phyloP scores from a whole-genome alignment of 2,113 vertebrate genomes.

The Panurus biarmicus region DNA sequence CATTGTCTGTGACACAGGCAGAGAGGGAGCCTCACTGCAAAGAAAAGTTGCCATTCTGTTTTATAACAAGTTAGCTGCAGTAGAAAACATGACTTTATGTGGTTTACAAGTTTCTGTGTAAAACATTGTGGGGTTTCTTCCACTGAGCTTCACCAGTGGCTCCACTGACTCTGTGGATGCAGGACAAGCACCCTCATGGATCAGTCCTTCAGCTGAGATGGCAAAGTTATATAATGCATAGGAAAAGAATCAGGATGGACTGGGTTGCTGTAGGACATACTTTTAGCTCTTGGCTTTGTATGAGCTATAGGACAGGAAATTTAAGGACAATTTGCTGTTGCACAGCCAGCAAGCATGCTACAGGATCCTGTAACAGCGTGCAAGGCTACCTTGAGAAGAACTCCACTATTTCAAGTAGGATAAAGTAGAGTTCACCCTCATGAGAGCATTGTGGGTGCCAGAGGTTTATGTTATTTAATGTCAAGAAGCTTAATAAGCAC shows the following conservation, averaged over 20 bases:
- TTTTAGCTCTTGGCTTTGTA: neutral
- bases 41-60: neutral
- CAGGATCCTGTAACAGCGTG: fast-evolving
- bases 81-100: neutral
- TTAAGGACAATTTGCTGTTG: neutral
- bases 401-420: neutral
- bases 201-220: neutral
- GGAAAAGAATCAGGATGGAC: neutral
- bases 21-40: neutral
- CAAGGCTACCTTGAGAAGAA: neutral
- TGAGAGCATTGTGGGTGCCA: neutral
- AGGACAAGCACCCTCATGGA: neutral
- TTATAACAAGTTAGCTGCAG: neutral
- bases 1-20: neutral
- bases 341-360: neutral
- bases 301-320: neutral
- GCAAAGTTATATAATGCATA: neutral
- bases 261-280: neutral
- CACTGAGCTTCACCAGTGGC: neutral
- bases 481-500: neutral
- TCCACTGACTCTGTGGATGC: fast-evolving
- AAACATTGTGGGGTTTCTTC: neutral
- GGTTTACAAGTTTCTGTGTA: neutral
- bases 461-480: neutral
- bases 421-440: neutral